phyloP scores from a whole-genome alignment of 2,888 invertebrate genomes.

The Limnephilus marmoratus region DNA sequence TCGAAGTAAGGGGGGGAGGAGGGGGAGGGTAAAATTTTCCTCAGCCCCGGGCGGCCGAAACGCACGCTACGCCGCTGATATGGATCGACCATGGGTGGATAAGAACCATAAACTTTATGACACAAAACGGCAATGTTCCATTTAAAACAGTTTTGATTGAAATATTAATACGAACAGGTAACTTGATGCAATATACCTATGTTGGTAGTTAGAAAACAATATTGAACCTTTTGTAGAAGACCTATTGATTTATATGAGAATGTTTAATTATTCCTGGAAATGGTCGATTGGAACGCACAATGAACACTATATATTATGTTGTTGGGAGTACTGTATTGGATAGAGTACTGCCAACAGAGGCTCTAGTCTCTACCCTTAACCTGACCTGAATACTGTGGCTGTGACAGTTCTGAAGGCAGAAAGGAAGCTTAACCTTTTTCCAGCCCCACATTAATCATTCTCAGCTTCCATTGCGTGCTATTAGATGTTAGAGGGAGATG shows the following conservation, averaged over 20 bases:
- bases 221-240: not conserved
- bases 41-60: too few species aligned
- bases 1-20: too few species aligned
- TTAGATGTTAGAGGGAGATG: not conserved
- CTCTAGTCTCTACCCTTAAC: not conserved
- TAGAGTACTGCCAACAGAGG: not conserved
- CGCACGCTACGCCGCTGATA: too few species aligned
- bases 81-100: too few species aligned
- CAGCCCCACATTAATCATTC: slow-evolving; percentile 26
- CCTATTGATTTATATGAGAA: not conserved
- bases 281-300: not conserved
- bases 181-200: not conserved
- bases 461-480: slow-evolving; percentile 33
- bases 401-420: not conserved
- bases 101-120: too few species aligned
- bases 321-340: not conserved
- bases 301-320: not conserved
- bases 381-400: not conserved
- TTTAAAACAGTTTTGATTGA: not conserved
- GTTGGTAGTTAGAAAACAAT: not conserved
- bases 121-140: too few species aligned
- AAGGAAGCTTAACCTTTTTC: not conserved
- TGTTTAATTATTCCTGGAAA: not conserved
- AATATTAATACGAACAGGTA: not conserved
- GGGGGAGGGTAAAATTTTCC: too few species aligned